phyloP scores from a whole-genome alignment of 2,888 invertebrate species.

The Drosophila demipolita region DNA sequence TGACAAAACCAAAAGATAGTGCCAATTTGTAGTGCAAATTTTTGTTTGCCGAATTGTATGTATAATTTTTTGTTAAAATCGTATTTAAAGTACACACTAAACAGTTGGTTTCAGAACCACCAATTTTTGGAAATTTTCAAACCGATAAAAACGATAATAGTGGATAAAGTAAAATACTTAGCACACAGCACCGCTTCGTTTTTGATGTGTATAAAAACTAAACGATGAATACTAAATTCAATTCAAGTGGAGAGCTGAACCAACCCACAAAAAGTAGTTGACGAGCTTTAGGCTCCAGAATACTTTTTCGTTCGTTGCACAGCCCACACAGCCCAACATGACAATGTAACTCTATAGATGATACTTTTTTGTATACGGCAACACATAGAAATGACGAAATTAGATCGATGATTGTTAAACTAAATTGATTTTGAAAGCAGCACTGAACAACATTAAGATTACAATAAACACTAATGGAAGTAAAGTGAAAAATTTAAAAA shows the following conservation, averaged over 20 bases:
- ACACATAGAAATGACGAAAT: slow-evolving; percentile 25
- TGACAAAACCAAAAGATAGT: slow-evolving; percentile 64
- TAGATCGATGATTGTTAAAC: slow-evolving; percentile 30
- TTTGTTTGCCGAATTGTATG: slow-evolving; percentile 61
- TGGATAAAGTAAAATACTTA: slow-evolving; percentile 34
- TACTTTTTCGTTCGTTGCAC: slow-evolving; percentile 44
- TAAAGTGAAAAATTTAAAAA: slow-evolving; percentile 25
- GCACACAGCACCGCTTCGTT: slow-evolving; percentile 61
- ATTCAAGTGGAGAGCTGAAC: slow-evolving; percentile 31
- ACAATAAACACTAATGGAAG: slow-evolving; percentile 36
- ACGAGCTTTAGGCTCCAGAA: slow-evolving; percentile 26
- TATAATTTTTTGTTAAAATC: slow-evolving; percentile 30
- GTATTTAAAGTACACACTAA: slow-evolving; percentile 34
- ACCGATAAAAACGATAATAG: slow-evolving; percentile 32
- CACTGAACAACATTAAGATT: slow-evolving; percentile 63
- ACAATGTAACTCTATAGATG: slow-evolving; percentile 19
- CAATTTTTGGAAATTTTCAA: slow-evolving; percentile 78
- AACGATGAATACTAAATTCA: slow-evolving; percentile 47
- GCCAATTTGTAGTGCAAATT: slow-evolving; percentile 82
- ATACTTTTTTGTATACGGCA: slow-evolving; percentile 30
- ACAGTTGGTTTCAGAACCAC: slow-evolving; percentile 80
- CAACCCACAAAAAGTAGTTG: slow-evolving; percentile 45
- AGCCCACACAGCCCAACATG: slow-evolving; percentile 20
- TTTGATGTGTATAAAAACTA: slow-evolving; percentile 49
- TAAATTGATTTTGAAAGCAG: slow-evolving; percentile 53